These are phyloP conservation scores for Clostera curtula DNA, from an alignment of 2,888 invertebrate species.

Conservation along the genomic window DNA sequence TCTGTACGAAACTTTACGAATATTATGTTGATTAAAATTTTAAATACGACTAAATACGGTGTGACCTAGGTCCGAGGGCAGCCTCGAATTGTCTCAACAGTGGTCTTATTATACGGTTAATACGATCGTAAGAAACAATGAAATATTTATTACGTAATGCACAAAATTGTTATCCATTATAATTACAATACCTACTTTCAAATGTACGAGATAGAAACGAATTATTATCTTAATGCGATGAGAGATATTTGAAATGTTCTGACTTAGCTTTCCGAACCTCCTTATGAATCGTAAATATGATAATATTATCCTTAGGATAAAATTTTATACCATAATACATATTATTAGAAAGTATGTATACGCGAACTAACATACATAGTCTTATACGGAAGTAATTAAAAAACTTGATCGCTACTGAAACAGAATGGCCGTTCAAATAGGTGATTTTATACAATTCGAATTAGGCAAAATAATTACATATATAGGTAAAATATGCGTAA, in stretches of 20 bases:
- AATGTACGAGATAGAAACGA: slow-evolving; percentile 73
- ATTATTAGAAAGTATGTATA: slow-evolving; percentile 72
- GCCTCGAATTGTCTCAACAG: slow-evolving; percentile 57
- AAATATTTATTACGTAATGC: slow-evolving; percentile 73
- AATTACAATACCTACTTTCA: slow-evolving; percentile 73
- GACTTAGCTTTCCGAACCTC: slow-evolving; percentile 64
- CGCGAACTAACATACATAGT: slow-evolving; percentile 70
- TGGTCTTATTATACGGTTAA: slow-evolving; percentile 71
- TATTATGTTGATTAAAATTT: slow-evolving; percentile 64
- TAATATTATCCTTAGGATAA: slow-evolving; percentile 73
- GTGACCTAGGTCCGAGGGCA: slow-evolving; percentile 51
- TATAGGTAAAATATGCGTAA: slow-evolving; percentile 70
- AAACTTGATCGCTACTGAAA: slow-evolving; percentile 66
- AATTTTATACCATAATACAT: slow-evolving; percentile 70
- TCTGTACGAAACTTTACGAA: slow-evolving; percentile 54
- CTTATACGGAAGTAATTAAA: slow-evolving; percentile 71
- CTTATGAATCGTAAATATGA: slow-evolving; percentile 68
- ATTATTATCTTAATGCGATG: slow-evolving; percentile 72
- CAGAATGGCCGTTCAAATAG: slow-evolving; percentile 63
- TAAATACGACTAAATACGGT: slow-evolving; percentile 68
- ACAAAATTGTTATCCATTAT: slow-evolving; percentile 71
- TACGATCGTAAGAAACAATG: slow-evolving; percentile 73
- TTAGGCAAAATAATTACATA: slow-evolving; percentile 74
- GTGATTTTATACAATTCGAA: slow-evolving; percentile 74
- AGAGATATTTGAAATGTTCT: slow-evolving; percentile 70